phyloP scores from a whole-genome alignment of 1,140 invertebrate genomes.

The Galendromus occidentalis region DNA sequence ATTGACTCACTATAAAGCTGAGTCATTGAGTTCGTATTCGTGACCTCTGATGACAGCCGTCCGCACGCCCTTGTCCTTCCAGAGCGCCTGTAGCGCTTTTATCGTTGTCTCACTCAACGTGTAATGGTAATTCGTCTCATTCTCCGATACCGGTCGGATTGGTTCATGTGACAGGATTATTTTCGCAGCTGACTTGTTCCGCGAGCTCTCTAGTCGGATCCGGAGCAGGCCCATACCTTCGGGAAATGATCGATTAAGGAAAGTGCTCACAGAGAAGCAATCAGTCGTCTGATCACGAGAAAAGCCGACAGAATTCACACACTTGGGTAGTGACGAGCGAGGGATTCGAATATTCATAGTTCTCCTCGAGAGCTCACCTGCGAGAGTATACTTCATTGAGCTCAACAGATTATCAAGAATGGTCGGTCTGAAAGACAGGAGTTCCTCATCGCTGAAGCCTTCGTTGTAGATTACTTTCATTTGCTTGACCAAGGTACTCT shows the following conservation, averaged over 20 bases:
- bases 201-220: constrained; percentile 38
- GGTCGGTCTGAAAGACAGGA: constrained; percentile 34
- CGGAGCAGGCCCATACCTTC: constrained; percentile 39
- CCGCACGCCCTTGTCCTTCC: constrained; percentile 36
- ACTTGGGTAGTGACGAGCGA: no score
- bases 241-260: neutral
- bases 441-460: constrained; percentile 46
- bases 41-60: constrained; percentile 41
- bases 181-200: constrained; percentile 34
- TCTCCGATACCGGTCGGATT: constrained; percentile 14
- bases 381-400: constrained; percentile 46
- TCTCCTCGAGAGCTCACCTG: constrained; percentile 22
- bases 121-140: constrained; percentile 10
- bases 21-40: constrained; percentile 55
- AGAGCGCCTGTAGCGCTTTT: constrained; percentile 25
- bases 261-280: no score
- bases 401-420: constrained; percentile 43
- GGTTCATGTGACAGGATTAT: constrained; percentile 8
- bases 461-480: constrained; percentile 57
- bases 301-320: no score
- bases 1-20: constrained; percentile 41
- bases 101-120: neutral
- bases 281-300: no score
- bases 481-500: constrained; percentile 47
- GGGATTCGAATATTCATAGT: neutral